Evolutionary conservation across 2,113 vertebrate genomes (phyloP).

Genomic region (Tragulus kanchil): DNA sequence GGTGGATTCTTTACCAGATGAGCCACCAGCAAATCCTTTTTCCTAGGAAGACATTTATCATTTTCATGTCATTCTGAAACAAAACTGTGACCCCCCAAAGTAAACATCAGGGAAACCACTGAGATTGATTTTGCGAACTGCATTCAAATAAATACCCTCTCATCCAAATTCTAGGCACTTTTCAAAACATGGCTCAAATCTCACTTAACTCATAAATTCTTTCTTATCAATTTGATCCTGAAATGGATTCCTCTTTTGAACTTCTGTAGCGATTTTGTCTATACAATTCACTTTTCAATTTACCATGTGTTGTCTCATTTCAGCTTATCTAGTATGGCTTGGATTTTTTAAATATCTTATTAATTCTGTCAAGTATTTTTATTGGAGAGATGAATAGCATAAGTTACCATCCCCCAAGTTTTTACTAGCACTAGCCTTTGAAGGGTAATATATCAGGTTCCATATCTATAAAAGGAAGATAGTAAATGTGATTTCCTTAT

Average conservation of each 20-base stretch:
- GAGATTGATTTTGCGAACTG: neutral
- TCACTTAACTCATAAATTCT: conserved; percentile 24
- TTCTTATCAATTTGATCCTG: neutral
- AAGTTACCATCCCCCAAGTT: neutral
- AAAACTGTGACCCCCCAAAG: neutral
- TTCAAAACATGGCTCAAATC: neutral
- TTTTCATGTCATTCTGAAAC: neutral
- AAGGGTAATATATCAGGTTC: neutral
- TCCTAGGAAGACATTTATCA: neutral
- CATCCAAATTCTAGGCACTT: neutral
- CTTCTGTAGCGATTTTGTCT: neutral
- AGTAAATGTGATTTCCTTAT: neutral
- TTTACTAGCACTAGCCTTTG: neutral
- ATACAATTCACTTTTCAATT: neutral
- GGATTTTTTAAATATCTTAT: neutral
- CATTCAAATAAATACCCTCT: neutral
- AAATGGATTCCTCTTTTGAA: neutral
- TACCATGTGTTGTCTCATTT: neutral
- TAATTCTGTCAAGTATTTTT: neutral
- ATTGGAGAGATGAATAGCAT: neutral
- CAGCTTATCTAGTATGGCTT: neutral
- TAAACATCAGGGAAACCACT: neutral
- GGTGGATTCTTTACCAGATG: too few relatives aligned
- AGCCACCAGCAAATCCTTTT: neutral
- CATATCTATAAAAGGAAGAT: neutral